These are phyloP conservation scores for Acanthosepion esculentum DNA, from an alignment of 2,888 invertebrate genomes.

Conservation along the genomic window DNA sequence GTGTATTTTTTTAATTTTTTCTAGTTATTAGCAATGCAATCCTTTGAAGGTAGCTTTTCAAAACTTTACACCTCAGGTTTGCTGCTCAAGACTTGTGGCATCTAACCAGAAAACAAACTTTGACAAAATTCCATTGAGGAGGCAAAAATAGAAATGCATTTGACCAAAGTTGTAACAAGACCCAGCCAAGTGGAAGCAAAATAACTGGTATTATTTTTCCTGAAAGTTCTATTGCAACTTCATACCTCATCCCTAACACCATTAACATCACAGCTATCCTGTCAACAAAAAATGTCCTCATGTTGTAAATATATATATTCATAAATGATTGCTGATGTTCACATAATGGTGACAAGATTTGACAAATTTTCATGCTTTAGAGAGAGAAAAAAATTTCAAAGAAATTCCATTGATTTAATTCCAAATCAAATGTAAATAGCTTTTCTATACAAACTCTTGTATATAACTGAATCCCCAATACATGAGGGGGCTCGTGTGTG, in stretches of 20 bases:
- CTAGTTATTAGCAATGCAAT: not conserved
- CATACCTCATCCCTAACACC: not conserved
- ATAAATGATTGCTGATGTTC: not conserved
- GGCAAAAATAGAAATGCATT: too few relatives aligned
- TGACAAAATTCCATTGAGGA: too few relatives aligned
- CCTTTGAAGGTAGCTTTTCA: not conserved
- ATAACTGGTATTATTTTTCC: too few relatives aligned
- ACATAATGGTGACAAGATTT: not conserved
- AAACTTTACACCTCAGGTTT: not conserved
- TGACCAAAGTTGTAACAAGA: too few relatives aligned
- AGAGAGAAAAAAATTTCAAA: too few relatives aligned
- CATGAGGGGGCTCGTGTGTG: too few relatives aligned
- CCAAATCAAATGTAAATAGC: too few relatives aligned
- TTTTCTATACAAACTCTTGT: too few relatives aligned
- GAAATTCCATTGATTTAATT: too few relatives aligned
- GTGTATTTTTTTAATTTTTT: not conserved
- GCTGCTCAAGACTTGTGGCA: not conserved
- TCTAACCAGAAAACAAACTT: not conserved
- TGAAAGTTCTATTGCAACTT: not conserved
- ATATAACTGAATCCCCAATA: too few relatives aligned
- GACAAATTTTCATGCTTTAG: not conserved
- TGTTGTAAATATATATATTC: not conserved
- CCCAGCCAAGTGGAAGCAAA: too few relatives aligned
- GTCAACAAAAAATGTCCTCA: not conserved
- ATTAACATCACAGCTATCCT: not conserved